Conservation (phyloP, 2,797 vertebrate species). For the Rhabdomys pumilio region DNA sequence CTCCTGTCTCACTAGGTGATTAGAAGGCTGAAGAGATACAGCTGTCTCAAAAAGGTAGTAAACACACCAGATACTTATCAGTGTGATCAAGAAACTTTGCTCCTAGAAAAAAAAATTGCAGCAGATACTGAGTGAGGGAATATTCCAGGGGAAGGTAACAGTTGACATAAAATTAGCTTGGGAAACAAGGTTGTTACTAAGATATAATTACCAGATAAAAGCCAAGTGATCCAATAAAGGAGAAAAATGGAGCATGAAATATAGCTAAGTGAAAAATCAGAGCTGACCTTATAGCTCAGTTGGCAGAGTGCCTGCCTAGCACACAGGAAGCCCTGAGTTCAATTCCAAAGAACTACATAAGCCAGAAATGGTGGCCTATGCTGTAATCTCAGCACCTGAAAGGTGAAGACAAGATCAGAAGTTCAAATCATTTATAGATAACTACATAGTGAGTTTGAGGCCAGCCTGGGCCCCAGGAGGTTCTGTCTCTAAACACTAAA, state of each 20-base stretch:
- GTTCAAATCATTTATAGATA: not conserved
- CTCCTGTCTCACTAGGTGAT: not conserved
- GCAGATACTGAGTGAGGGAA: not conserved
- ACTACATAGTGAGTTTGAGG: not conserved
- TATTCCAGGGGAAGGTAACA: not conserved
- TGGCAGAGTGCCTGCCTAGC: not conserved
- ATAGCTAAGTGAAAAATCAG: not conserved
- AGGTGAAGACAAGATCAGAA: not conserved
- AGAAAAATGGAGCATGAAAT: not conserved
- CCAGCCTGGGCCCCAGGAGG: not conserved
- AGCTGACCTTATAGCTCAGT: not conserved
- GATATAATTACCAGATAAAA: conserved; percentile 9
- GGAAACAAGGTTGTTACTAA: conserved; percentile 39
- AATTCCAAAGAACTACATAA: not conserved
- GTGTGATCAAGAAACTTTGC: not conserved
- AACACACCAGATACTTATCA: not conserved
- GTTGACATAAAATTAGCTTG: conserved; percentile 16
- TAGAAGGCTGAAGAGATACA: not conserved
- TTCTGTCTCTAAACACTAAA: not conserved
- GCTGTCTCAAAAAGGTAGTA: not conserved
- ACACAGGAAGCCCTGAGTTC: not conserved
- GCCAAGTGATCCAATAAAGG: conserved; percentile 12
- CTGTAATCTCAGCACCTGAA: not conserved
- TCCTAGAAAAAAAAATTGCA: not conserved
- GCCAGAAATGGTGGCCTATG: not conserved